Percentiles rank a stretch among this genome's conserved stretches.
Conservation (phyloP, 37 sponge, comb jelly and placozoan genomes). For the Theonella swinhoei region DNA sequence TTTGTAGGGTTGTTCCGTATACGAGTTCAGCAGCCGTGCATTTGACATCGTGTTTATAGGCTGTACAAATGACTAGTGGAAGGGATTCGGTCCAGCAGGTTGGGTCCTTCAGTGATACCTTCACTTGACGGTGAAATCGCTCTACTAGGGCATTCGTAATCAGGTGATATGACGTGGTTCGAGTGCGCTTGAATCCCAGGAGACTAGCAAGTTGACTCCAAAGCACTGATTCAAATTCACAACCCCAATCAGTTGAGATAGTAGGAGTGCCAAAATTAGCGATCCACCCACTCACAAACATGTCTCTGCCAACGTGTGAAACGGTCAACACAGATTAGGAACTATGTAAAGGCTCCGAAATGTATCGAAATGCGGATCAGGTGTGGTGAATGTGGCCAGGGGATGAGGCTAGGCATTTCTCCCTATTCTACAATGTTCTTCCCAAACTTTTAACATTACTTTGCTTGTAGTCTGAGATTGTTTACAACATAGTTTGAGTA, state of each 20-base stretch:
- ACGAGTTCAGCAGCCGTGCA: slow-evolving; percentile 55
- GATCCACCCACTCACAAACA: slow-evolving; percentile 1
- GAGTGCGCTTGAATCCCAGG: slow-evolving; percentile 18
- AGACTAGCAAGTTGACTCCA: slow-evolving; percentile 16
- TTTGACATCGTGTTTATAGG: slow-evolving; percentile 33
- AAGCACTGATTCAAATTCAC: slow-evolving; percentile 53
- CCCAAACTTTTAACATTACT: too few species aligned
- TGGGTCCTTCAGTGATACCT: slow-evolving; percentile 38
- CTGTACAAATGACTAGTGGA: slow-evolving; percentile 45
- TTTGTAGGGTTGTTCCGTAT: slow-evolving; percentile 47
- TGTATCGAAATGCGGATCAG: too few species aligned
- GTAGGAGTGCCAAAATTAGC: slow-evolving; percentile 29
- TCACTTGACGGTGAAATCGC: slow-evolving; percentile 52
- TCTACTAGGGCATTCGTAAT: slow-evolving; percentile 49
- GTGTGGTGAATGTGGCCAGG: too few species aligned
- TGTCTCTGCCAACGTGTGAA: slow-evolving; percentile 20
- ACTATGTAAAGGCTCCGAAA: too few species aligned
- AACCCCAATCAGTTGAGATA: slow-evolving; percentile 55
- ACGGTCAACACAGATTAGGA: too few species aligned
- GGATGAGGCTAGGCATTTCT: too few species aligned
- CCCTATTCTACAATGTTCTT: too few species aligned
- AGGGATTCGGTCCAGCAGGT: slow-evolving; percentile 42
- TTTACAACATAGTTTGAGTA: too few species aligned
- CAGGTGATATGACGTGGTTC: slow-evolving; percentile 59
- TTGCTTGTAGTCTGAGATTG: too few species aligned